Base-by-base conservation (phyloP, 1,140 invertebrate species). In the Calephelis nemesis region DNA sequence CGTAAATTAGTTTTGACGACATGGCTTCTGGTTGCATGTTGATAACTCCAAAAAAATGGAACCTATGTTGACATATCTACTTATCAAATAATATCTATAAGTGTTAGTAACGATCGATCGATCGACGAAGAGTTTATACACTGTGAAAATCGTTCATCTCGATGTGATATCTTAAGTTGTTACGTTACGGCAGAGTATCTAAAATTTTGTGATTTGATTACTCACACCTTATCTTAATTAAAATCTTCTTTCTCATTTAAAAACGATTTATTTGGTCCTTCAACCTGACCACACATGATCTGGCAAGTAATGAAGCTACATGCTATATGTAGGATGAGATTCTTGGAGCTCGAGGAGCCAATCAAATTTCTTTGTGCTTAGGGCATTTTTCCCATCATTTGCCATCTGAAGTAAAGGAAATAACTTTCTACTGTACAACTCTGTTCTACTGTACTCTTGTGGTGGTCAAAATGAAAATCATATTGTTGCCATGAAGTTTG, bases 381-480 rank as follows among this genome's bases (percentile, higher is more conserved):
- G 11, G 47, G 47, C 47, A 11, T n/a, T 49, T 49, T 49, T 49
- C 9, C 9, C 47, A 49, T 12, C 8, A 49, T 1, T 12, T 49
- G 47, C 9, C 47, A 49, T 4, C 47, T n/a, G 47, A 49, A 49
- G 47, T 49, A 49, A 49, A 49, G 47, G 47, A 49, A 49, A n/a
- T 49, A 49, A 11, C 47, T 49, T 49, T 49, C 47, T 49, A 49
- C 47, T 49, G n/a, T n/a, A n/a, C n/a, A n/a, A n/a, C n/a, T n/a
- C n/a, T n/a, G n/a, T n/a, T n/a, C n/a, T n/a, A n/a, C n/a, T 10
- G 11, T 9, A 49, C 11, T 12, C 47, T 49, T 49, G 47, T 12
- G 47, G 47, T 12, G 47, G 47, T 12, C 47, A 49, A 49, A 49
- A 49, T 49, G 11, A 49, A 49, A 49, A 12, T 49, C 11, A 49